These are phyloP conservation scores for Montipora efflorescens DNA, from an alignment of 64 coral and sea anemone genomes.

Conservation along the genomic window DNA sequence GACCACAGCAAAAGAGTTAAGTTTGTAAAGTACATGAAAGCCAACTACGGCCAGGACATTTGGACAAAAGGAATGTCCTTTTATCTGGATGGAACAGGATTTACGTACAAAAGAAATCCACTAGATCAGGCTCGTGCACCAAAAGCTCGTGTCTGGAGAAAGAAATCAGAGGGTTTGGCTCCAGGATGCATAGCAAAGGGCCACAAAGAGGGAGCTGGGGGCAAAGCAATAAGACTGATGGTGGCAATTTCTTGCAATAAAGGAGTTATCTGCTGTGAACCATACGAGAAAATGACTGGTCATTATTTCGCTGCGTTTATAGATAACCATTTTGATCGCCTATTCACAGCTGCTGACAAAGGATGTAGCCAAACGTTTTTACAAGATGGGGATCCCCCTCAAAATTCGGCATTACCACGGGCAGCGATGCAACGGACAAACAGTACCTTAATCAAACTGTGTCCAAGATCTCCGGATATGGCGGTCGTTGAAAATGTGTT, in stretches of 20 bases:
- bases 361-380: no score
- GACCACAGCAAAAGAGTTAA: neutral
- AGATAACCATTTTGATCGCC: constrained; percentile 13
- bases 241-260: constrained; percentile 64
- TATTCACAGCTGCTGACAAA: no score
- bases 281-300: constrained; percentile 62
- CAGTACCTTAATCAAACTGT: no score
- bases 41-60: neutral
- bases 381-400: no score
- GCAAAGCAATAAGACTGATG: constrained; percentile 53
- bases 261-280: constrained; percentile 57
- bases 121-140: constrained; percentile 42
- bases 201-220: constrained; percentile 54
- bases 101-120: constrained; percentile 44
- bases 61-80: constrained; percentile 46
- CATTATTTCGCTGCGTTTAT: constrained; percentile 42
- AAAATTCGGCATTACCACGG: no score
- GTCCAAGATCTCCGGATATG: no score
- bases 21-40: constrained; percentile 31
- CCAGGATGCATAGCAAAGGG: constrained; percentile 37
- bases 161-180: constrained; percentile 27
- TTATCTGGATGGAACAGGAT: constrained; percentile 23
- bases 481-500: no score
- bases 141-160: constrained; percentile 18
- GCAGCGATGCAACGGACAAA: no score